Evolutionary conservation across 2,888 invertebrate genomes (phyloP).

Genomic region (Meliscaeva auricollis): DNA sequence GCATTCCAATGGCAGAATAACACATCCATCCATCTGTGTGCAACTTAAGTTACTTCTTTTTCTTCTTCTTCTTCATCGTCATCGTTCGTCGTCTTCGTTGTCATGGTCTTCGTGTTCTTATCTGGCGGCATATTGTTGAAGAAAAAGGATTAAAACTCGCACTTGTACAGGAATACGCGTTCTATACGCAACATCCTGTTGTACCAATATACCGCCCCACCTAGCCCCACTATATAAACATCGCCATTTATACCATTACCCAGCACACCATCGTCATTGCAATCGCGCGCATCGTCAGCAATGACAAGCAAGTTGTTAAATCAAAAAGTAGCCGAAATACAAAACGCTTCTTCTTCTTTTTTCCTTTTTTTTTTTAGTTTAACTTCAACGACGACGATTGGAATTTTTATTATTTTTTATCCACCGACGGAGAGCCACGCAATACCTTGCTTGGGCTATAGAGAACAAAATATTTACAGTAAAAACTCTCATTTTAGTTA

Average conservation of each 20-base stretch:
- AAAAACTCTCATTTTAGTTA: not conserved
- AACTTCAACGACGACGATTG: constrained; percentile 40
- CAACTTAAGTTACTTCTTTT: constrained; percentile 3
- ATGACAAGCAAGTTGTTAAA: constrained; percentile 76
- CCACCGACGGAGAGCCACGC: not conserved
- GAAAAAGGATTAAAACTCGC: constrained; percentile 69
- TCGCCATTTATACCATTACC: constrained; percentile 5
- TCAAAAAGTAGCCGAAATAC: constrained; percentile 77
- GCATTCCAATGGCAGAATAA: constrained; percentile 51
- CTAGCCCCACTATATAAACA: constrained; percentile 32
- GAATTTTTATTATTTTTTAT: constrained; percentile 71
- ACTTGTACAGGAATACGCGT: constrained; percentile 50
- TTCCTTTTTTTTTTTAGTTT: not conserved
- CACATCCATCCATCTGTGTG: constrained; percentile 60
- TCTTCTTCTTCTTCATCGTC: constrained; percentile 2
- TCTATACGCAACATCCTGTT: constrained; percentile 73
- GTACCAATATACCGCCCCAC: constrained; percentile 19
- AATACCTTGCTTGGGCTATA: not conserved
- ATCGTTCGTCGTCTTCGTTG: not conserved
- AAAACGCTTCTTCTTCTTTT: constrained; percentile 66
- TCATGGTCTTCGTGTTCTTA: not conserved
- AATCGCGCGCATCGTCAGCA: constrained; percentile 56
- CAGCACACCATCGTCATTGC: not conserved
- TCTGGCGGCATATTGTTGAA: constrained; percentile 40
- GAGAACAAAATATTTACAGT: constrained; percentile 5